Conservation (phyloP, 2,888 invertebrate species). For the Drepanosiphum platanoidis region DNA sequence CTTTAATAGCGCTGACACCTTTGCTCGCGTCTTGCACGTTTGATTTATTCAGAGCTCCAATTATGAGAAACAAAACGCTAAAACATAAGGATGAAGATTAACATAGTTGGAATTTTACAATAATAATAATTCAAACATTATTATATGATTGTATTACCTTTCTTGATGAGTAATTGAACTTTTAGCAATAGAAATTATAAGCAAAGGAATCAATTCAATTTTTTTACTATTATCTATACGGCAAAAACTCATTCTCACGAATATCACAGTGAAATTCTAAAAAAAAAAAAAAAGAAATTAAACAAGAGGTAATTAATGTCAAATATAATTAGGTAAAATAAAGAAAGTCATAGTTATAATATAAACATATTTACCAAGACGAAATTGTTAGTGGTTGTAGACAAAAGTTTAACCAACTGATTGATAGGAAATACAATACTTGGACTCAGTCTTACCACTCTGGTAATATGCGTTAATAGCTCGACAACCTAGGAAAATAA, state of each 20-base stretch:
- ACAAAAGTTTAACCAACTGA: slow-evolving; percentile 82
- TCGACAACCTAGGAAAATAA: slow-evolving; percentile 81
- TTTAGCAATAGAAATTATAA: slow-evolving; percentile 75
- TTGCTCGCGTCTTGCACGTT: slow-evolving; percentile 72
- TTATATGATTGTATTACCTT: slow-evolving; percentile 25
- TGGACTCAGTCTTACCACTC: slow-evolving; percentile 84
- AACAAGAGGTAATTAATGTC: not conserved
- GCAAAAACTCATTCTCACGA: slow-evolving; percentile 91
- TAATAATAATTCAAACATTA: not conserved
- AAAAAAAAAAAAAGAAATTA: slow-evolving; percentile 67
- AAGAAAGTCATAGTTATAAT: too few relatives aligned
- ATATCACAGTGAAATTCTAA: slow-evolving; percentile 93
- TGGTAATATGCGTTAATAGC: slow-evolving; percentile 89
- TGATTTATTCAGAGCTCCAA: slow-evolving; percentile 82
- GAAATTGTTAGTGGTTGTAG: slow-evolving; percentile 78
- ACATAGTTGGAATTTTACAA: not conserved
- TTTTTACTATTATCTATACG: slow-evolving; percentile 80
- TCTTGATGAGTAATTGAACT: slow-evolving; percentile 66
- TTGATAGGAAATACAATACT: slow-evolving; percentile 88
- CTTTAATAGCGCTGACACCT: slow-evolving; percentile 65
- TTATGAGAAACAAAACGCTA: slow-evolving; percentile 81
- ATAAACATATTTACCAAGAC: slow-evolving; percentile 72
- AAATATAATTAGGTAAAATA: slow-evolving; percentile 29
- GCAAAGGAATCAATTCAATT: slow-evolving; percentile 77
- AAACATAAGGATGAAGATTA: not conserved